Evolutionary conservation across 2,113 vertebrate genomes (phyloP).

Genomic region (Lepus timidus): DNA sequence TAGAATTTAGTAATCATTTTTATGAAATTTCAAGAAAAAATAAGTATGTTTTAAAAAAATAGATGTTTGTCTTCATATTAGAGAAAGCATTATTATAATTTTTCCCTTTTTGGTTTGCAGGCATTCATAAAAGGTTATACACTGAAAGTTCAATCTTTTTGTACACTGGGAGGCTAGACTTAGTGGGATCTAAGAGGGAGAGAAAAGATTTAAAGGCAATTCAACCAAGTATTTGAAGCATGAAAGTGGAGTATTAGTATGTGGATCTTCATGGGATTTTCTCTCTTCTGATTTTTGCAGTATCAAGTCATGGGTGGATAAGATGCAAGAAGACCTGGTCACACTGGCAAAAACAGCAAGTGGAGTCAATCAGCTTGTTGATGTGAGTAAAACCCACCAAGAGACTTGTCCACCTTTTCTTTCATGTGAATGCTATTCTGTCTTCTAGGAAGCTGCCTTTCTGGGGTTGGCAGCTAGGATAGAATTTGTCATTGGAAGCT

Average conservation of each 20-base stretch:
- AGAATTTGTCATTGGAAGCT: background rate
- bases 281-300: constrained; percentile 86
- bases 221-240: constrained; percentile 5
- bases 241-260: background rate
- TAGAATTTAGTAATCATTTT: constrained; percentile 34
- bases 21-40: background rate
- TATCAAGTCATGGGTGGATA: constrained; percentile 98
- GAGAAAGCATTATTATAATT: background rate
- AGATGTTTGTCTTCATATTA: background rate
- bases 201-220: background rate
- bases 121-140: background rate
- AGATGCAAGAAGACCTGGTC: constrained; percentile 98
- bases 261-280: constrained; percentile 52
- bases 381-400: constrained; percentile 86
- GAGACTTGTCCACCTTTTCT: background rate
- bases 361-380: constrained; percentile 91
- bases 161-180: background rate
- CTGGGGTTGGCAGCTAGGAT: background rate
- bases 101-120: background rate
- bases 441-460: background rate
- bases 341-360: constrained; percentile 94
- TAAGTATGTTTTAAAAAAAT: background rate
- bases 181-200: background rate
- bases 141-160: background rate
- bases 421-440: background rate